phyloP scores from a whole-genome alignment of 2,797 vertebrate species.

The Enteromius thamalakanensis region DNA sequence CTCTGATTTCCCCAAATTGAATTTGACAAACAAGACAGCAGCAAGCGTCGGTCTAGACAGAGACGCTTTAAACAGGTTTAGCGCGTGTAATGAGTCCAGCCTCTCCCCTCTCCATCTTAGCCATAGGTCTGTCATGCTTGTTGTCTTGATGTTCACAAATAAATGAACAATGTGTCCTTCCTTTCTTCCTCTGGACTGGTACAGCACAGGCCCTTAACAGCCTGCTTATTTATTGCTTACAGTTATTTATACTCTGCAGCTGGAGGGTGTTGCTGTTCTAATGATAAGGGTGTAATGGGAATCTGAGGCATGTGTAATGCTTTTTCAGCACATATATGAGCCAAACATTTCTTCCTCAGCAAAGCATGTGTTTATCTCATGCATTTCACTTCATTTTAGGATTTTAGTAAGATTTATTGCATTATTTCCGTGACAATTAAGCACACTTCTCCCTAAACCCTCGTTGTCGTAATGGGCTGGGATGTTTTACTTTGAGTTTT shows the following conservation, averaged over 20 bases:
- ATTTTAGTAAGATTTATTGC: neutral
- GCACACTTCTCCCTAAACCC: neutral
- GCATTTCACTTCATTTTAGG: neutral
- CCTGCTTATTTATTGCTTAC: conserved; percentile 23
- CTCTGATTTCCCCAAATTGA: conserved; percentile 73
- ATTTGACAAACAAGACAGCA: conserved; percentile 77
- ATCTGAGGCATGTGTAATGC: neutral
- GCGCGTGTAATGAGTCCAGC: conserved; percentile 68
- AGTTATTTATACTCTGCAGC: conserved; percentile 26
- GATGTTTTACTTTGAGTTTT: neutral
- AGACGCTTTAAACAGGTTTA: conserved; percentile 71
- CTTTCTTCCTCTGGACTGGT: conserved; percentile 44
- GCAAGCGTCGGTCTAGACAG: conserved; percentile 61
- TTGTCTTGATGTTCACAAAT: conserved; percentile 63
- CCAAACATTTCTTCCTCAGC: neutral
- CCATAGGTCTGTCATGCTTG: conserved; percentile 46
- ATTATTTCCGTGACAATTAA: neutral
- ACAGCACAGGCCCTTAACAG: neutral
- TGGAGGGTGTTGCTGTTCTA: neutral
- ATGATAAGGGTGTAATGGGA: neutral
- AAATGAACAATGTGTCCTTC: conserved; percentile 62
- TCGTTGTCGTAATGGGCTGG: neutral
- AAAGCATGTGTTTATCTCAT: neutral
- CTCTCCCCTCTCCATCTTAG: conserved; percentile 60
- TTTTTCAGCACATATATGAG: neutral